Base-by-base conservation (phyloP, 2,888 invertebrate species). In the Trachelus troglodyta region DNA sequence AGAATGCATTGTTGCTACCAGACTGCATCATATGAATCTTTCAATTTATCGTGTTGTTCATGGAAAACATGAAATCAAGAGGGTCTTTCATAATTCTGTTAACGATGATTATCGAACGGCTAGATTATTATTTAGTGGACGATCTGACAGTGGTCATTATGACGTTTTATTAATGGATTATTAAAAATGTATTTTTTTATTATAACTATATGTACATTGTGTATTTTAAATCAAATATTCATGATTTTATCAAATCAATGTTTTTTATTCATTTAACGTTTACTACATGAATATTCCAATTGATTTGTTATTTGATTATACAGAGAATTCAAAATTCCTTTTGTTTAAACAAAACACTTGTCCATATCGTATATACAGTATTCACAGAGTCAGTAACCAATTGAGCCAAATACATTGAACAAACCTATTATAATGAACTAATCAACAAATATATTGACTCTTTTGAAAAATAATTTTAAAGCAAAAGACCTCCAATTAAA, bases 61-160 rank as follows among this genome's bases (percentile, higher is more conserved):
- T 33, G 81, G 81, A 0, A 75, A 77, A 1, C 81, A 82, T n/a
- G 82, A 87, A 69, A 81, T 90, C 2, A 83, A 88, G 69, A 79
- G 87, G 33, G 87, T 90, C 40, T 85, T 90, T 75, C 82, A 88
- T 78, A 89, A 87, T 40, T 85, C 78, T 23, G 81, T 86, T 1
- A 83, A 79, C 56, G 73, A 40, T 30, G 77, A 80, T 23, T 85
- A 81, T 34, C 80, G 81, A 30, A 89, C 88, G 0, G 90, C 89
- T 0, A 85, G 90, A 69, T 83, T 90, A 1, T 77, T 90, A 4
- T 90, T 90, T 82, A 88, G 86, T 56, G 90, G 90, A 69, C 85
- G 82, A 69, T 86, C 88, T 37, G 90, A 90, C 30, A 89, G 83
- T 69, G 90, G 90, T 34, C 90, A 90, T 73, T 90, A 90, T 79